Conservation (phyloP, 53 echinoderm and acorn worm genomes). For the Actinopyga echinites region DNA sequence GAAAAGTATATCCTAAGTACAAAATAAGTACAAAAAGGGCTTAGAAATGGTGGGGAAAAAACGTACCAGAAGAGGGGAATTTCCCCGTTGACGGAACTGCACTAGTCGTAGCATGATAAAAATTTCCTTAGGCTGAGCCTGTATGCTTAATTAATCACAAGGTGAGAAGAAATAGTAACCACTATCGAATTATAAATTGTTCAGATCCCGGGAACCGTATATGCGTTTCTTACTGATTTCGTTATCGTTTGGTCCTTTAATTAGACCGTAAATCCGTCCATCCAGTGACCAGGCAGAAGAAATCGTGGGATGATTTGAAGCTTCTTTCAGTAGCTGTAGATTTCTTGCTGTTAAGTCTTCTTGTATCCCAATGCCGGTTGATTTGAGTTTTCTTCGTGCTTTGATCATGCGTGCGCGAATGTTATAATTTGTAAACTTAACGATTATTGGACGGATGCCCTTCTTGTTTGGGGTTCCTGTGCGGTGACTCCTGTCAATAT, state of each 20-base stretch:
- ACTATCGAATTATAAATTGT: no score
- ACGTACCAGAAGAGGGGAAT: no score
- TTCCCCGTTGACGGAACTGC: no score
- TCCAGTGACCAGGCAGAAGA: no score
- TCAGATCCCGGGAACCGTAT: no score
- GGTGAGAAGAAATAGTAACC: no score
- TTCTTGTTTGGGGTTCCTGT: not conserved
- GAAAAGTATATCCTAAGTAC: no score
- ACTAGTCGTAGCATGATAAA: no score
- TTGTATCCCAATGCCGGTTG: not conserved
- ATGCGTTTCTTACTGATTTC: not conserved
- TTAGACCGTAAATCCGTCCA: not conserved
- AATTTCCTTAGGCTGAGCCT: no score
- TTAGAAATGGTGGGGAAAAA: no score
- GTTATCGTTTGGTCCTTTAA: not conserved
- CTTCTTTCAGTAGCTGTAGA: not conserved
- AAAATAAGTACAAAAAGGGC: no score
- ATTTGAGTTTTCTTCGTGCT: not conserved
- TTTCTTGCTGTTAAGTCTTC: not conserved
- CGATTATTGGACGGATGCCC: not conserved
- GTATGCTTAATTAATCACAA: no score
- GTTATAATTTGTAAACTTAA: constrained; percentile 15
- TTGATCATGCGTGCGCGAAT: not conserved
- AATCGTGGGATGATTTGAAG: not conserved
- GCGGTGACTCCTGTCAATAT: constrained; percentile 3